Base-by-base conservation (phyloP, 2,888 invertebrate species). In the Heliconius charithonia region DNA sequence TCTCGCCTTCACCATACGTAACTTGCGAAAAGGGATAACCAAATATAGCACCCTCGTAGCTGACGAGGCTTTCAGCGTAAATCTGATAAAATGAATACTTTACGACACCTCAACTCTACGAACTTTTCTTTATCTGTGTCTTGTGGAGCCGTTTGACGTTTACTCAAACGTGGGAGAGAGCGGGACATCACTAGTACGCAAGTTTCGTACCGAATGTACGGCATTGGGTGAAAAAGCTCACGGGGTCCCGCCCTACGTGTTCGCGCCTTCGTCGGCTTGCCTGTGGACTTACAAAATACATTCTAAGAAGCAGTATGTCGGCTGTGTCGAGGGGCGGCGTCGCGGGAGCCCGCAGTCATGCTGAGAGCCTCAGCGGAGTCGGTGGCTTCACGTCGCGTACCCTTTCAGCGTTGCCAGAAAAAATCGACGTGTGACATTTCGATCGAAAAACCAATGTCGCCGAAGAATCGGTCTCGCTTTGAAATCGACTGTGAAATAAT, bases 311-410 rank as follows among this genome's bases (percentile, higher is more conserved):
- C 91, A 92, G 93, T 91, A 93, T 93, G 93, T 92, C 93, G 92
- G 92, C 87, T 89, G 89, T 87, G 84, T 85, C 90, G 90, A 93
- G 93, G 94, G 94, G 93, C n/a, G n/a, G n/a, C 94, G 91, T 89
- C 92, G 93, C 93, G 93, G 94, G 94, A 92, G 93, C 92, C 89
- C 91, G 93, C 94, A 95, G 95, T 95, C 95, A 94, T 95, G 95
- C 95, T 95, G 95, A 91, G 95, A 91, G 85, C 87, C 92, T 94
- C 94, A 91, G 93, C 93, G 90, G 90, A 92, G 91, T 86, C 90
- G 91, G 91, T 90, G 94, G 93, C 91, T 92, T 89, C 93, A 93
- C 90, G 93, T 90, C 92, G 94, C 93, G 94, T 92, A 88, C 84
- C 88, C 87, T 92, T 90, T 90, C 91, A 89, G 85, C 87, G 86